These are phyloP conservation scores for Isoperla grammatica DNA, from an alignment of 2,888 invertebrate species.

Conservation along the genomic window DNA sequence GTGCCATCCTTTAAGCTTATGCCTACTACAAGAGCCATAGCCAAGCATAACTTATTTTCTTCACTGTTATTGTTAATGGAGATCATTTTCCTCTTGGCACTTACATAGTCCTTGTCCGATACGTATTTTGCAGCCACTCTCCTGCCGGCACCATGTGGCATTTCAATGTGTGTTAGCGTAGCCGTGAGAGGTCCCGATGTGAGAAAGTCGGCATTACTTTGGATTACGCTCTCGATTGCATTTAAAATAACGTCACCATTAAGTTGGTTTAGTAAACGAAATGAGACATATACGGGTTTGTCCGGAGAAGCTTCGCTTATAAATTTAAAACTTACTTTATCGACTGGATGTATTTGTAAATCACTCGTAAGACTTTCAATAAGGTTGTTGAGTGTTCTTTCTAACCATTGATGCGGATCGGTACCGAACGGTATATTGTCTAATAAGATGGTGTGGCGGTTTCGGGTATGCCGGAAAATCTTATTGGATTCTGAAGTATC, in stretches of 20 bases:
- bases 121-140: not conserved
- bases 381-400: too few species aligned
- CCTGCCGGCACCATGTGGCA: not conserved
- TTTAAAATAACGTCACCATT: not conserved
- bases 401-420: too few species aligned
- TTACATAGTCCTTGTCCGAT: not conserved
- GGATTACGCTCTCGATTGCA: conserved; percentile 4
- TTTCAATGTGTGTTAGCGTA: not conserved
- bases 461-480: too few species aligned
- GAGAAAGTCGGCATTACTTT: conserved; percentile 10
- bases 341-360: too few species aligned
- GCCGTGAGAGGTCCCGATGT: not conserved
- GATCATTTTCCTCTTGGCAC: not conserved
- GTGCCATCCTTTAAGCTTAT: not conserved
- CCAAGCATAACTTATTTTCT: conserved; percentile 5
- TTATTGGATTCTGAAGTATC: too few species aligned
- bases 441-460: too few species aligned
- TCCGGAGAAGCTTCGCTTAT: too few species aligned
- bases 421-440: too few species aligned
- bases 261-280: too few species aligned
- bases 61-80: not conserved
- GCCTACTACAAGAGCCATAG: conserved; percentile 5
- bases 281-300: too few species aligned
- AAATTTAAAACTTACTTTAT: too few species aligned
- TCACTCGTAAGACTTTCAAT: too few species aligned